phyloP scores from a whole-genome alignment of 2,113 vertebrate genomes.

The Pimephales promelas region DNA sequence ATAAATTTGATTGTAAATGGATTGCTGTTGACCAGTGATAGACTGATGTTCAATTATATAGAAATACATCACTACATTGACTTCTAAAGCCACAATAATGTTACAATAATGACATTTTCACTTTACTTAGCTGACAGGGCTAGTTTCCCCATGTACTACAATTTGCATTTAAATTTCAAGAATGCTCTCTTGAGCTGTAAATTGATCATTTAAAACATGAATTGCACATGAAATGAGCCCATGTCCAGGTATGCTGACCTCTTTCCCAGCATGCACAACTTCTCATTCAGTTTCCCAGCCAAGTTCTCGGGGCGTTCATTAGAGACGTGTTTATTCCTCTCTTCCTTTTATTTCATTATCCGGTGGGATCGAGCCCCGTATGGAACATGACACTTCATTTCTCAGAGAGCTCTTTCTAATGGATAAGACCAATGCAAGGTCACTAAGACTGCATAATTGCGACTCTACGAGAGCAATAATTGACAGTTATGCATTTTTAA shows the following conservation, averaged over 20 bases:
- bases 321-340: constrained; percentile 27
- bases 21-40: background rate
- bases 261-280: constrained; percentile 2
- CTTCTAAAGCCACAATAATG: background rate
- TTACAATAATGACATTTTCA: background rate
- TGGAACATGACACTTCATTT: constrained; percentile 53
- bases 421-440: constrained; percentile 61
- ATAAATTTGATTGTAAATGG: background rate
- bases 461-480: constrained; percentile 59
- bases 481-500: constrained; percentile 69
- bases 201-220: background rate
- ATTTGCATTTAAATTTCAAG: too few relatives aligned
- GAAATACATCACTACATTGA: background rate
- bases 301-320: constrained; percentile 14
- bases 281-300: constrained; percentile 12
- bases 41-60: background rate
- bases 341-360: constrained; percentile 56
- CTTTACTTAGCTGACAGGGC: background rate
- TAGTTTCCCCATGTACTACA: background rate
- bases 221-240: background rate
- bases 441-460: constrained; percentile 62
- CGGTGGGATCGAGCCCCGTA: constrained; percentile 40
- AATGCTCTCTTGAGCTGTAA: background rate
- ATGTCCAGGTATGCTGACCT: constrained; percentile 13
- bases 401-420: constrained; percentile 50